Percentiles rank a stretch among this genome's conserved stretches.
phyloP scores from a whole-genome alignment of 2,888 invertebrate genomes.

The Andrena bicolor region DNA sequence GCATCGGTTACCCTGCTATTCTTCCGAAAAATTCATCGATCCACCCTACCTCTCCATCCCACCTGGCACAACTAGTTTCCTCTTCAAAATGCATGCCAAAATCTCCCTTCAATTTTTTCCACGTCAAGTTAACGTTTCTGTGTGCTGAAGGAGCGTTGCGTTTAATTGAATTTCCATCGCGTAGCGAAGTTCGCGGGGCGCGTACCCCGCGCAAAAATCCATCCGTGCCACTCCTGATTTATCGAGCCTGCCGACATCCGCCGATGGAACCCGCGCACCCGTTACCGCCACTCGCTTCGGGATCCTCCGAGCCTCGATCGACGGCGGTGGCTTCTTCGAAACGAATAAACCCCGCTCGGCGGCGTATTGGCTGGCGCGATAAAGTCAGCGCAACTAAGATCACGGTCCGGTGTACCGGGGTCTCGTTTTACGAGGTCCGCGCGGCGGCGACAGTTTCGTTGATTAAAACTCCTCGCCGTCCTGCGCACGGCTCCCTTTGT shows the following conservation, averaged over 20 bases:
- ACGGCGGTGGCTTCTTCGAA: background rate
- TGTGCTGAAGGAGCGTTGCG: no score
- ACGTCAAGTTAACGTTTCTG: no score
- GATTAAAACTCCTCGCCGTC: constrained; percentile 74
- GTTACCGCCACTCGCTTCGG: background rate
- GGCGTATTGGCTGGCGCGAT: constrained; percentile 31
- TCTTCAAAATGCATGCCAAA: no score
- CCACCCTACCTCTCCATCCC: no score
- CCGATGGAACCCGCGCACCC: background rate
- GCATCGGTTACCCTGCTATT: no score
- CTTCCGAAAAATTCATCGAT: no score
- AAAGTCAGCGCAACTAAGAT: constrained; percentile 34
- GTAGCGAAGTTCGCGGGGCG: no score
- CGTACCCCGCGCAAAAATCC: no score
- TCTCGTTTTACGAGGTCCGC: constrained; percentile 61
- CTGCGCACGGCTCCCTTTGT: background rate
- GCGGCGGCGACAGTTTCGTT: constrained; percentile 71
- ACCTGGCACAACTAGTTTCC: no score
- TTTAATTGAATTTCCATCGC: no score
- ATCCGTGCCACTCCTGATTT: no score
- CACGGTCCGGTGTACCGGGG: constrained; percentile 18
- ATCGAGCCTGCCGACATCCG: background rate
- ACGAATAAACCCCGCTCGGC: constrained; percentile 43
- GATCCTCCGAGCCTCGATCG: background rate
- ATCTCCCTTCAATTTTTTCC: no score